These are phyloP conservation scores for Glomeris marginata DNA, from an alignment of 2,888 invertebrate species.

Conservation along the genomic window DNA sequence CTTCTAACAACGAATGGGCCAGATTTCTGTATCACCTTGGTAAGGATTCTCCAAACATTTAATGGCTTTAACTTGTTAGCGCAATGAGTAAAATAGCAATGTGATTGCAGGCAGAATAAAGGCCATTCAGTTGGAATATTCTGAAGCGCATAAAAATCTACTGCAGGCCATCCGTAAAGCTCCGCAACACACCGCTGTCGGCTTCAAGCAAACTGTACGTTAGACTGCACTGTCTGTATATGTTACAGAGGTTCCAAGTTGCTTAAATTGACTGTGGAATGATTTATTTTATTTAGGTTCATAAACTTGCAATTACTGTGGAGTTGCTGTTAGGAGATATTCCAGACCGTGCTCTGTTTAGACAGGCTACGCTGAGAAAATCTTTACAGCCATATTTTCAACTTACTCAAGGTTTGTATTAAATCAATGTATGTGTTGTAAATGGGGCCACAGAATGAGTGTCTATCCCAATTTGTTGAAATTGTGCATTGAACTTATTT, in stretches of 20 bases:
- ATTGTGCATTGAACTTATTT: constrained; percentile 12
- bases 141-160: constrained; percentile 90
- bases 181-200: constrained; percentile 94
- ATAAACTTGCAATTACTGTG: constrained; percentile 86
- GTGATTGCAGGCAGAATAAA: constrained; percentile 66
- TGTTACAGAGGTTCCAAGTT: neutral
- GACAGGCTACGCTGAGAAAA: constrained; percentile 74
- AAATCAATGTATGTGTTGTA: neutral
- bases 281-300: constrained; percentile 32
- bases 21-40: constrained; percentile 82
- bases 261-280: neutral
- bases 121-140: constrained; percentile 95
- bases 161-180: constrained; percentile 88
- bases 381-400: constrained; percentile 92
- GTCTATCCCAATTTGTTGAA: no score
- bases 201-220: constrained; percentile 85
- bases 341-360: constrained; percentile 88
- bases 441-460: neutral
- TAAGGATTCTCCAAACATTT: neutral
- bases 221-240: constrained; percentile 15
- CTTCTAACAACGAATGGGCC: constrained; percentile 48
- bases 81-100: neutral
- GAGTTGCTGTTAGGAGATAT: constrained; percentile 92
- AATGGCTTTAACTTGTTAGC: neutral
- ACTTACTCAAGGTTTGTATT: constrained; percentile 56